Conservation (phyloP, 2,113 vertebrate genomes). For the Felis chaus region DNA sequence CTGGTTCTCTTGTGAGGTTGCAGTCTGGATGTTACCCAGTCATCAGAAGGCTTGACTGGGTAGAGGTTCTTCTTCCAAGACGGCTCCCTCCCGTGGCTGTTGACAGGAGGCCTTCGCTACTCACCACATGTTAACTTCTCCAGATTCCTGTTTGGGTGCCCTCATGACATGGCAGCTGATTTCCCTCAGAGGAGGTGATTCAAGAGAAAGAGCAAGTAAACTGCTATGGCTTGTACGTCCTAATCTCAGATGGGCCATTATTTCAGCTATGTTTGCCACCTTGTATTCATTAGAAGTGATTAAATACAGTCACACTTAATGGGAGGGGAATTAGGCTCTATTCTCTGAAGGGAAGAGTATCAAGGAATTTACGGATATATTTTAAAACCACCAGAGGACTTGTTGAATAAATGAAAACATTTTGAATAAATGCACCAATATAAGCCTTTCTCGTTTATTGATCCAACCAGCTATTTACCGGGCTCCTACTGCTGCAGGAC, state of each 20-base stretch:
- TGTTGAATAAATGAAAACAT: not conserved
- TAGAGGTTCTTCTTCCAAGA: not conserved
- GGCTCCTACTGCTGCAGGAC: not conserved
- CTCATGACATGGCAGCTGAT: not conserved
- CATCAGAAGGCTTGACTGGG: not conserved
- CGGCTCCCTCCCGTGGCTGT: not conserved
- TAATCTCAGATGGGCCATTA: not conserved
- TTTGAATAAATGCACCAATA: not conserved
- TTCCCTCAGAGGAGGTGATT: not conserved
- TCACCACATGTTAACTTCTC: not conserved
- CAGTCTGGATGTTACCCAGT: not conserved
- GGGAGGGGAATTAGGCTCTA: not conserved
- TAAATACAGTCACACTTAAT: not conserved
- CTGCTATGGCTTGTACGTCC: not conserved
- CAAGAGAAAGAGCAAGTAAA: not conserved
- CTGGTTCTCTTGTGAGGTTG: not conserved
- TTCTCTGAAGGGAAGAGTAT: not conserved
- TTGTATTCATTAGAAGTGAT: not conserved
- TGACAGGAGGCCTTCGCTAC: not conserved
- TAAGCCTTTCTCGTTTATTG: not conserved
- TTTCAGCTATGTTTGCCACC: not conserved
- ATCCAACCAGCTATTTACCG: not conserved
- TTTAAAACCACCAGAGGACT: not conserved
- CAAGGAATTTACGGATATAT: not conserved
- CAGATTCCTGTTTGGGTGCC: not conserved